These are phyloP conservation scores for Scolopax mira DNA, from an alignment of 2,113 vertebrate genomes.

Conservation along the genomic window DNA sequence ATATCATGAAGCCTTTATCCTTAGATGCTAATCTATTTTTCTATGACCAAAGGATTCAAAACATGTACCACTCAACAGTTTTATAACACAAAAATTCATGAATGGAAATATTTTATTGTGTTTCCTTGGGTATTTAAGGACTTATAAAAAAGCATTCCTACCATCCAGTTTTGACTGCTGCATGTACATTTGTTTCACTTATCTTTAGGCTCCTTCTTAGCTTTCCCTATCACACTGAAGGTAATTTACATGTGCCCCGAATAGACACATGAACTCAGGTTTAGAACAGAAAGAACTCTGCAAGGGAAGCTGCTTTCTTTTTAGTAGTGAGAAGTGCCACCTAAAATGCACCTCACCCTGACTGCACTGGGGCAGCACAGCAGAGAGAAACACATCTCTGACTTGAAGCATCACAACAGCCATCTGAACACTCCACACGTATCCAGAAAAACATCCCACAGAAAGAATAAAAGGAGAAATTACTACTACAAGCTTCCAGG, in stretches of 20 bases:
- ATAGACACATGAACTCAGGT: not conserved
- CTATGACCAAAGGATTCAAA: not conserved
- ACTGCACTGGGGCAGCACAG: not conserved
- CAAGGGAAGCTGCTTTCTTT: not conserved
- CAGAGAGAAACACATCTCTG: not conserved
- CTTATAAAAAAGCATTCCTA: not conserved
- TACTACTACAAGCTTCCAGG: not conserved
- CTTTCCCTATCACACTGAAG: not conserved
- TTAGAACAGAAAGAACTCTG: not conserved
- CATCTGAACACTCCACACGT: not conserved
- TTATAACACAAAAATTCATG: not conserved
- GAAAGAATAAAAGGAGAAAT: not conserved
- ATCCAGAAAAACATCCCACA: not conserved
- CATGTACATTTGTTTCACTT: not conserved
- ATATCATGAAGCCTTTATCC: not conserved
- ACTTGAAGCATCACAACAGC: not conserved
- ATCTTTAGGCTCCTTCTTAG: not conserved
- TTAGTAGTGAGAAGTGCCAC: not conserved
- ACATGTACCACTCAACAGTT: not conserved
- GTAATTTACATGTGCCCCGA: accelerated
- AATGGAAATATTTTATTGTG: not conserved
- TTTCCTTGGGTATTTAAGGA: not conserved
- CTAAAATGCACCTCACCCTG: not conserved
- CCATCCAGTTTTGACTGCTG: not conserved
- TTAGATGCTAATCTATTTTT: not conserved